Base-by-base conservation (phyloP, 2,888 invertebrate genomes). In the Mimas tiliae region DNA sequence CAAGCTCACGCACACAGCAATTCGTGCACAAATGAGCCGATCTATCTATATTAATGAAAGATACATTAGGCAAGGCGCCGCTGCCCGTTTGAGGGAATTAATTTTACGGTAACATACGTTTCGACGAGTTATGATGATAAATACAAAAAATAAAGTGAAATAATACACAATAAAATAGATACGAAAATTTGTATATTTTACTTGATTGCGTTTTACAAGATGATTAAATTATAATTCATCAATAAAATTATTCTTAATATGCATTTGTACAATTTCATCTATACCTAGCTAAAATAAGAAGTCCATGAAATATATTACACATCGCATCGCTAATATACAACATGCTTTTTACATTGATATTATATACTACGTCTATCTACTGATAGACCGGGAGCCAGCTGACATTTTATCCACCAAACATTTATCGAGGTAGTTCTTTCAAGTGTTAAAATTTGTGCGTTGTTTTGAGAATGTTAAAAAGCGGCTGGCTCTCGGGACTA, bases 141-240 rank as follows among this genome's bases (percentile, higher is more conserved):
- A 53, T 21, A 62, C 27, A 27, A 27, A 27, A 52, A n/a, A 62
- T 14, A 19, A 14, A 11, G 47, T 55, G 51, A 74, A 81, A 78
- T 74, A 75, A 82, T 68, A 84, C 71, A 75, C 71, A 70, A 50
- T 67, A 64, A 62, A 66, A 70, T 83, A 87, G 83, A 86, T 89
- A 93, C 83, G 89, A 93, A 93, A 93, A 88, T 88, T 91, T 93
- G 91, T 93, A 92, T 93, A 93, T 90, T 91, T 91, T 89, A 91
- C 84, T 91, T 90, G 88, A 91, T 92, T 89, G 92, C 90, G 90
- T 93, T 93, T 93, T 93, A 93, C 89, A 93, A 88, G 90, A 89
- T 88, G 91, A 92, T 91, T 92, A 91, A 91, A 87, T 92, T 90
- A 90, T 85, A 88, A 82, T 87, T 89, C 80, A 87, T 83, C 89